Conservation (phyloP, 2,888 invertebrate species). For the Microplitis manilae region DNA sequence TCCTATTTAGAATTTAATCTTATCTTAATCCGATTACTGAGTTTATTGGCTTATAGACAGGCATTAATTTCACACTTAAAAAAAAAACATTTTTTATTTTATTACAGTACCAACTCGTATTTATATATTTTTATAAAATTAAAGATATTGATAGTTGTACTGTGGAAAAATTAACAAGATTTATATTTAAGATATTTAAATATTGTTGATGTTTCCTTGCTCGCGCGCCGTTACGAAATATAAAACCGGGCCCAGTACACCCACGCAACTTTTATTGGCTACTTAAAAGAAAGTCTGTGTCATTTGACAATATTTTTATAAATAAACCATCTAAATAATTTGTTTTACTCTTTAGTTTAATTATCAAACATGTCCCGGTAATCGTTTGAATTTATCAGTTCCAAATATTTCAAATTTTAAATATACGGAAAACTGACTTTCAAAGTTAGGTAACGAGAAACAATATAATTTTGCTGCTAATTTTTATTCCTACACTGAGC, state of each 20-base stretch:
- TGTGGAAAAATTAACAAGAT: not conserved
- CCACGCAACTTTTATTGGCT: conserved; percentile 50
- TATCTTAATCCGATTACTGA: not conserved
- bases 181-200: not conserved
- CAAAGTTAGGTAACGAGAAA: too few relatives aligned
- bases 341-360: conserved; percentile 7
- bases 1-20: not conserved
- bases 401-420: not conserved
- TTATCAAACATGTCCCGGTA: too few relatives aligned
- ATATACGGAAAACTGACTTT: too few relatives aligned
- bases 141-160: not conserved
- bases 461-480: too few relatives aligned
- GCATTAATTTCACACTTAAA: not conserved
- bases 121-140: too few relatives aligned
- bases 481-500: too few relatives aligned
- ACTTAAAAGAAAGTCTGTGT: conserved; percentile 55
- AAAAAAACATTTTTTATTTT: not conserved
- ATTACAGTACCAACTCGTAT: too few relatives aligned
- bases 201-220: conserved; percentile 23
- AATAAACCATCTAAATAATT: not conserved
- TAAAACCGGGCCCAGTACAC: conserved; percentile 60
- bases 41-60: conserved; percentile 14
- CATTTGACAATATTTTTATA: conserved; percentile 5
- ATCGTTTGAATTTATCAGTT: too few relatives aligned
- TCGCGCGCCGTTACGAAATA: conserved; percentile 58